phyloP scores from a whole-genome alignment of 1,140 invertebrate species.

The Cydia splendana region DNA sequence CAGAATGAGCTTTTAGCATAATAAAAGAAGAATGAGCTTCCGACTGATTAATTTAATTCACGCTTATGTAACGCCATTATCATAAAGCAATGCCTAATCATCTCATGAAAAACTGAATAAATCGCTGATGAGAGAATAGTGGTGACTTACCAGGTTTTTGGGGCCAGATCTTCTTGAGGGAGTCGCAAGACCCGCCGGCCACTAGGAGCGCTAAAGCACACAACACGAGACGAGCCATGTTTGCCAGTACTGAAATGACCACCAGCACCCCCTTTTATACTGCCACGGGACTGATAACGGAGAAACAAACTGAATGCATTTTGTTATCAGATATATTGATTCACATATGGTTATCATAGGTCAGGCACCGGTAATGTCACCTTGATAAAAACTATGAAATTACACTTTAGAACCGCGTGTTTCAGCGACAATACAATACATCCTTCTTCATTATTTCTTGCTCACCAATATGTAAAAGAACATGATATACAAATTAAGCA shows the following conservation, averaged over 20 bases:
- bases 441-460: too few species aligned
- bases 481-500: too few species aligned
- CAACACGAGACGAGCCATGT: constrained; percentile 53
- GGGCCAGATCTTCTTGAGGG: constrained; percentile 38
- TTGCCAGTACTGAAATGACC: constrained; percentile 37
- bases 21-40: too few species aligned
- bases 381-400: constrained; percentile 17
- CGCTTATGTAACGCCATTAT: too few species aligned
- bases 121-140: not conserved
- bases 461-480: too few species aligned
- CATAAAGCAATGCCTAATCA: too few species aligned
- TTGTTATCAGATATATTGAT: not conserved
- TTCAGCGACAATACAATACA: too few species aligned
- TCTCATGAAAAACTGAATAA: too few species aligned
- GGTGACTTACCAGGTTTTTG: constrained; percentile 50
- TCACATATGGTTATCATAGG: not conserved
- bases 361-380: constrained; percentile 7
- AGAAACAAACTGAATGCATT: constrained; percentile 4
- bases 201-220: constrained; percentile 47
- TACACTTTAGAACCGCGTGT: not conserved
- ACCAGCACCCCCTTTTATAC: constrained; percentile 43
- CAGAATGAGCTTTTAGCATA: too few species aligned
- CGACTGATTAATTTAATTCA: too few species aligned
- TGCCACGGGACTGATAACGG: constrained; percentile 1
- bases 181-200: constrained; percentile 42